Base-by-base conservation (phyloP, 30 jellyfish, hydroid and myxozoan species). In the Hydractinia echinata region DNA sequence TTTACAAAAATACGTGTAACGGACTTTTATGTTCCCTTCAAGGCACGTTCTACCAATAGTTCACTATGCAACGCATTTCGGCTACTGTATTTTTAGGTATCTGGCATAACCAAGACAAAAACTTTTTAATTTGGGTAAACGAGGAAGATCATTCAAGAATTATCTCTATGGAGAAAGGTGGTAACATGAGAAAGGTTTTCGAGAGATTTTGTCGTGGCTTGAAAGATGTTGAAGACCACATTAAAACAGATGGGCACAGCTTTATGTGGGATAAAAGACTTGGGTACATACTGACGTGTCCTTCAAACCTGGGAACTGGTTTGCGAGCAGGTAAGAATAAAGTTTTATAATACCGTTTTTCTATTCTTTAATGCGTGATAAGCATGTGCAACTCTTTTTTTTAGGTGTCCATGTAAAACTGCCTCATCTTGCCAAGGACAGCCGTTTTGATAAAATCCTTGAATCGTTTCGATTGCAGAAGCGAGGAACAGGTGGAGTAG, bases 401-500 rank as follows among this genome's bases (percentile, higher is more conserved):
- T 13, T 4, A 71, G 81, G 96, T 62, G 96, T 89, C 44, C 96
- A 89, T 77, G 88, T 89, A 10, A 89, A 89, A 56, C 70, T 89
- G 48, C 96, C 96, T 49, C 52, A 73, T 19, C 82, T 89, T 20
- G 73, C 96, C 8, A 84, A 84, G 89, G 96, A 71, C 60, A 71
- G 50, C 30, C 81, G 81, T 9, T 71, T 71, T 7, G 61, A 71
- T 77, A 77, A 67, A 8, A 86, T 88, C 76, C 87, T 88, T 11
- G 66, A 55, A 73, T 44, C 54, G 53, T 78, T 84, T n/a, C 95
- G 96, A 16, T 85, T 89, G 19, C 95, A 89, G 67, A 89, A 89
- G 70, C 76, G 96, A 64, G 96, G 95, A n/a, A 84, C 96, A 20
- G 95, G 95, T 8, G 95, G 95, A 6, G 95, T 87, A 1, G 95